A percentile compares a stretch with the other conserved stretches of the same genome.
These are phyloP conservation scores for Microtus richardsoni DNA, from an alignment of 2,113 vertebrate species.

Conservation along the genomic window DNA sequence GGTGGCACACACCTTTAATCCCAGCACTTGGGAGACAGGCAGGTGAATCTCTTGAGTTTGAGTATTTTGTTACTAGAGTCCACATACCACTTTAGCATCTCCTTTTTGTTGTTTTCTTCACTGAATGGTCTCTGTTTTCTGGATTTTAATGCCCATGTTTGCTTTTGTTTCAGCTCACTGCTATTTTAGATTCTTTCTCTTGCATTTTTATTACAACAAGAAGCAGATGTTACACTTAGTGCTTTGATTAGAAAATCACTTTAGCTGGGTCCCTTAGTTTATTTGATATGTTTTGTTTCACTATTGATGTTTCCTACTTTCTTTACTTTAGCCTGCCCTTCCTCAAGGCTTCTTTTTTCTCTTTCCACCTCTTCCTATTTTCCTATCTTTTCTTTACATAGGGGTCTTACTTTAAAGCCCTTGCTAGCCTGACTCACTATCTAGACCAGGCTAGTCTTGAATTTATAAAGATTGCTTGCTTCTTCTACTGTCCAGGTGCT, in stretches of 20 bases:
- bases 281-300: not conserved
- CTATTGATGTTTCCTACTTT: not conserved
- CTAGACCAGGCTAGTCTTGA: not conserved
- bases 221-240: not conserved
- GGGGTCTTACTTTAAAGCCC: not conserved
- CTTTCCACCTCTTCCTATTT: not conserved
- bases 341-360: not conserved
- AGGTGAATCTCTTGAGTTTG: not conserved
- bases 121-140: not conserved
- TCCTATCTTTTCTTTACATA: not conserved
- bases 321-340: not conserved
- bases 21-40: not conserved
- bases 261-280: not conserved
- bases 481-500: not conserved
- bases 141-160: not conserved
- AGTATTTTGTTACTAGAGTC: not conserved
- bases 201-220: not conserved
- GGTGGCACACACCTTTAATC: not conserved
- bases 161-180: not conserved
- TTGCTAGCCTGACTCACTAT: not conserved
- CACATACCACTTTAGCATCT: not conserved
- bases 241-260: not conserved
- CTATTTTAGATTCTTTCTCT: not conserved
- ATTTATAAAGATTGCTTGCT: not conserved
- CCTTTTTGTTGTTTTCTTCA: not conserved